Conservation (phyloP, 2,113 vertebrate species). For the Peromyscus polionotus region DNA sequence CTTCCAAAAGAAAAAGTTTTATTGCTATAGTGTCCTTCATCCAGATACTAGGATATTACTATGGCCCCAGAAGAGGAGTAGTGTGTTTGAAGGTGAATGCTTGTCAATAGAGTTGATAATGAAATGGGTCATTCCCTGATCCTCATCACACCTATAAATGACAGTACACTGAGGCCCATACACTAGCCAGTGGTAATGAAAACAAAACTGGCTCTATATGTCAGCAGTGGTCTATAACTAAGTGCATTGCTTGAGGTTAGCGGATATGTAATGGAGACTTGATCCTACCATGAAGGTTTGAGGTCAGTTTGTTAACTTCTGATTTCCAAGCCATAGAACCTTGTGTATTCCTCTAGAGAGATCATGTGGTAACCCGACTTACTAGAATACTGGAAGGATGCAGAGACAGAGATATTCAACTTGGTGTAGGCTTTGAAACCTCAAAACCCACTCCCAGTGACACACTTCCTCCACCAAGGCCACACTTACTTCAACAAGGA, state of each 20-base stretch:
- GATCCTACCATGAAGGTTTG: not conserved
- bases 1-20: not conserved
- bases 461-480: not conserved
- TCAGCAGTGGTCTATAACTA: not conserved
- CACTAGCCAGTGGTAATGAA: not conserved
- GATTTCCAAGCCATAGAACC: not conserved
- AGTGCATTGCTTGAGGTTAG: not conserved
- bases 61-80: not conserved
- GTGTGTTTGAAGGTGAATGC: not conserved
- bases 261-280: not conserved
- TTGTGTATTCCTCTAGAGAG: not conserved
- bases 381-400: no score
- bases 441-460: not conserved
- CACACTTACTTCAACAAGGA: not conserved
- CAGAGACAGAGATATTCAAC: not conserved
- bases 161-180: not conserved
- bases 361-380: accelerated
- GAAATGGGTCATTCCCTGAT: not conserved
- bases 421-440: not conserved
- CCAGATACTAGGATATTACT: not conserved
- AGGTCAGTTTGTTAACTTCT: no score
- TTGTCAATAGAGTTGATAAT: not conserved
- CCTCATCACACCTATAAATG: not conserved
- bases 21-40: not conserved
- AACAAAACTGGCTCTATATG: not conserved